phyloP scores from a whole-genome alignment of 2,797 vertebrate genomes.

The Oryzias dopingdopingensis region DNA sequence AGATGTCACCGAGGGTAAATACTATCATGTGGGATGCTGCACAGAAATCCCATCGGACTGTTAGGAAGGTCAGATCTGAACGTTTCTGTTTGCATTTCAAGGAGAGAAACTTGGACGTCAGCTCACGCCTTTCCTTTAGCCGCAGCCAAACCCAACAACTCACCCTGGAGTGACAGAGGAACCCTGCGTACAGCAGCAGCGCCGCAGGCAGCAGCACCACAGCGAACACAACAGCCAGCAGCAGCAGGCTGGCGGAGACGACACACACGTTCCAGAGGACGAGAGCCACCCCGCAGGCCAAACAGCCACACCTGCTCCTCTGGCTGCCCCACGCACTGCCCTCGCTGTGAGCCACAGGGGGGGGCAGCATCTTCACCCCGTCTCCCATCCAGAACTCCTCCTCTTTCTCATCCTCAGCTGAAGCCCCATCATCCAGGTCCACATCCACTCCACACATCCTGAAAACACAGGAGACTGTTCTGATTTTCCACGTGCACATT shows the following conservation, averaged over 20 bases:
- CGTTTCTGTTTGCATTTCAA: too few relatives aligned
- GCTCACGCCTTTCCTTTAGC: too few relatives aligned
- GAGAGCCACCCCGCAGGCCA: conserved; percentile 64
- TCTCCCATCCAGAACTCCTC: conserved; percentile 74
- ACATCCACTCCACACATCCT: conserved; percentile 78
- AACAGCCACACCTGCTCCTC: conserved; percentile 60
- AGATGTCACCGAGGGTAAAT: too few relatives aligned
- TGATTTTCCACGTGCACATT: too few relatives aligned
- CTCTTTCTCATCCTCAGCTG: conserved; percentile 73
- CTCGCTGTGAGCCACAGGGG: conserved; percentile 72
- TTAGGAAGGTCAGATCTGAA: too few relatives aligned
- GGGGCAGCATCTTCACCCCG: conserved; percentile 75
- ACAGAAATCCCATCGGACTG: too few relatives aligned
- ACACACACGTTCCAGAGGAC: conserved; percentile 73
- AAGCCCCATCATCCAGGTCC: conserved; percentile 69
- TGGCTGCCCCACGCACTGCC: conserved; percentile 73
- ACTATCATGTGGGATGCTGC: too few relatives aligned
- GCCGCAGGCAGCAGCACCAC: conserved; percentile 73
- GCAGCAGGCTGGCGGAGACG: conserved; percentile 39
- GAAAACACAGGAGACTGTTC: conserved; percentile 22
- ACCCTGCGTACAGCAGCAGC: conserved; percentile 76
- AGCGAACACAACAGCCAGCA: conserved; percentile 70
- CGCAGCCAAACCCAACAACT: conserved; percentile 26
- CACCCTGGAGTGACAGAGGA: conserved; percentile 81
- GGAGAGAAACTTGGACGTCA: too few relatives aligned